Evolutionary conservation across 2,797 vertebrate species (phyloP).

Genomic region (Columba guinea): DNA sequence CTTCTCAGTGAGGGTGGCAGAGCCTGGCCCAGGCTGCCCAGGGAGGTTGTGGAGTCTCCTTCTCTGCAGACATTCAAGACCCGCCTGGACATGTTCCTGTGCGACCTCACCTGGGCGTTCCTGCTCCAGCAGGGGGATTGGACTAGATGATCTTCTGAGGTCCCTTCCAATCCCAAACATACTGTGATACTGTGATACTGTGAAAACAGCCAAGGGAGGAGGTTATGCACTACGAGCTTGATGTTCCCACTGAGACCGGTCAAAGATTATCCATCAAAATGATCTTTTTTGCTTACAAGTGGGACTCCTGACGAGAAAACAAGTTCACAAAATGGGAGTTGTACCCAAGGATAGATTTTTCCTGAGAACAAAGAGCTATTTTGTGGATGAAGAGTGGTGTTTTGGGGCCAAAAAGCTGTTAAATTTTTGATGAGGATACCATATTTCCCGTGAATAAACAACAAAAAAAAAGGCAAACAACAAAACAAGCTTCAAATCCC

Average conservation of each 20-base stretch:
- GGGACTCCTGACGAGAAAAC: background rate
- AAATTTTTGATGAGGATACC: background rate
- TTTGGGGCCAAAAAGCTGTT: background rate
- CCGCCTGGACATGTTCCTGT: too few species aligned
- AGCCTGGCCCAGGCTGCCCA: too few species aligned
- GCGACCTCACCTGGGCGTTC: too few species aligned
- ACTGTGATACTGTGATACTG: too few species aligned
- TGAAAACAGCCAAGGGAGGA: background rate
- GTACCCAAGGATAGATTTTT: background rate
- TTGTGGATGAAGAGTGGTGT: background rate
- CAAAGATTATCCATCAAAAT: background rate
- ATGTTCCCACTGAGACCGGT: background rate
- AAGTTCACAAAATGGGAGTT: background rate
- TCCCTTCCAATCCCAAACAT: too few species aligned
- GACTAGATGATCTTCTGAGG: too few species aligned
- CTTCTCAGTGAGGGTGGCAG: too few species aligned
- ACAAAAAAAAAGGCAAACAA: background rate
- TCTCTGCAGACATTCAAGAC: too few species aligned
- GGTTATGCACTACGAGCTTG: rapidly evolving
- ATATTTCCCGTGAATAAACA: background rate
- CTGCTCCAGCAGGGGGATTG: too few species aligned
- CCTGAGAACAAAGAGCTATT: background rate
- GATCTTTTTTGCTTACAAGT: background rate
- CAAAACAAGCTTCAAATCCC: background rate
- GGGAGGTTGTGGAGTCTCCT: too few species aligned